Evolutionary conservation across 2,888 invertebrate genomes (phyloP), one percentile per base, ranked within the genome.

Genomic region (Frankliniella intonsa): DNA sequence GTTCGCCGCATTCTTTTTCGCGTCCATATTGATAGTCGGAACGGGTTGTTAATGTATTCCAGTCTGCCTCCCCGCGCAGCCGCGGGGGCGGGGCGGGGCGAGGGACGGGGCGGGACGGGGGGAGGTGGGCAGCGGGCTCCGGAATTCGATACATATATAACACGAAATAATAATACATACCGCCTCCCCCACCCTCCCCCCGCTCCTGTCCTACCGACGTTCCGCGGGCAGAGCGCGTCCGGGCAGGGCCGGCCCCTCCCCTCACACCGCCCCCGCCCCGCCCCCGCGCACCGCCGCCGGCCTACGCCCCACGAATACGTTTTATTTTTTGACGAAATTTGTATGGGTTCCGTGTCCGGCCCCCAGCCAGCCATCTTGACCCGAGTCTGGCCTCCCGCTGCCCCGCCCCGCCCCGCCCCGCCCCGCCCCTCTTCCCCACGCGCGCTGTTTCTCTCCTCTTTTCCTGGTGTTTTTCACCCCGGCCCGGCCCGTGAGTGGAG

Each of bases 21-120:
- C 69, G 22, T 76, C 69, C 25, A 76, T 76, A 76, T 76, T 76
- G 69, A 76, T 76, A 25, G 69, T 76, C 25, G 69, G 69, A 22
- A 76, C 69, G 69, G 69, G 69, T 76, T 76, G 69, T 76, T 76
- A 76, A 76, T 76, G 69, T 76, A 76, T 76, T 76, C 69, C 69
- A 25, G 69, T 12, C 62, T 17, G 62, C 19, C 69, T 11, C 22
- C 69, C 22, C n/a, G 65, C 65, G 14, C 55, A 17, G 55, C 55
- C 2, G 38, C 38, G 2, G 38, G 38, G 38, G 38, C 38, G 5
- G 38, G 38, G 38, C 38, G 38, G 38, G 38, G 38, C 38, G 38
- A 38, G 38, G 38, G 5, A n/a, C 38, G 5, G 38, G 38, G 38
- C 38, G 38, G 38, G 38, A 5, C 38, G 38, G 38, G 38, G 38